Evolutionary conservation across 2,113 vertebrate species (phyloP).

Genomic region (Dipodomys ordii): DNA sequence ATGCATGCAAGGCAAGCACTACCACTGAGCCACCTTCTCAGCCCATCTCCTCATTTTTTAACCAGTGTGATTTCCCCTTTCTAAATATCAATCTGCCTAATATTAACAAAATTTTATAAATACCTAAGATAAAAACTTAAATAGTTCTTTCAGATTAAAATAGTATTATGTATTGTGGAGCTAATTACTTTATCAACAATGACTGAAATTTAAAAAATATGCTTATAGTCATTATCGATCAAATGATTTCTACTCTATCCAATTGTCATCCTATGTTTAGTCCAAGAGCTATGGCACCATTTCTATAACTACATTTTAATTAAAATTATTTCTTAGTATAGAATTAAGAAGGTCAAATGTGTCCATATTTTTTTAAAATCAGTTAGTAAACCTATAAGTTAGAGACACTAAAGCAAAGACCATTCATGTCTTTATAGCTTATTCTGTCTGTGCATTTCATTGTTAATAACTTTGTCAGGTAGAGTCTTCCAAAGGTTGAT

Average conservation of each 20-base stretch:
- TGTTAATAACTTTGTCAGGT: not conserved
- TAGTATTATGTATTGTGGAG: not conserved
- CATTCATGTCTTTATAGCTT: not conserved
- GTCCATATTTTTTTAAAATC: not conserved
- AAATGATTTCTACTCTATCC: not conserved
- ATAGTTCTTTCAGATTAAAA: conserved; percentile 3
- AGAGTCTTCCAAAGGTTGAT: not conserved
- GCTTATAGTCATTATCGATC: too few relatives aligned
- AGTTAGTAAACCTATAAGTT: not conserved
- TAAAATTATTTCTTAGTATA: not conserved
- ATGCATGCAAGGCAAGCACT: too few relatives aligned
- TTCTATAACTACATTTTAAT: not conserved
- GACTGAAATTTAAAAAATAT: not conserved
- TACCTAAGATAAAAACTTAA: not conserved
- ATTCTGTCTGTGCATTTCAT: not conserved
- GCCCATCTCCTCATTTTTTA: too few relatives aligned
- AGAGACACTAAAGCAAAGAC: not conserved
- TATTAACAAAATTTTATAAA: not conserved
- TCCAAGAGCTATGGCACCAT: not conserved
- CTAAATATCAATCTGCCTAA: not conserved
- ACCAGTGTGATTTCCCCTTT: not conserved
- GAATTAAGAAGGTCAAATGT: not conserved
- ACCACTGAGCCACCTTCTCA: too few relatives aligned
- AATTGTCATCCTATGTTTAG: not conserved
- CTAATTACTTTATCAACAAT: not conserved